These are phyloP conservation scores for Helicoverpa zea DNA, from an alignment of 1,140 invertebrate species.

Conservation along the genomic window DNA sequence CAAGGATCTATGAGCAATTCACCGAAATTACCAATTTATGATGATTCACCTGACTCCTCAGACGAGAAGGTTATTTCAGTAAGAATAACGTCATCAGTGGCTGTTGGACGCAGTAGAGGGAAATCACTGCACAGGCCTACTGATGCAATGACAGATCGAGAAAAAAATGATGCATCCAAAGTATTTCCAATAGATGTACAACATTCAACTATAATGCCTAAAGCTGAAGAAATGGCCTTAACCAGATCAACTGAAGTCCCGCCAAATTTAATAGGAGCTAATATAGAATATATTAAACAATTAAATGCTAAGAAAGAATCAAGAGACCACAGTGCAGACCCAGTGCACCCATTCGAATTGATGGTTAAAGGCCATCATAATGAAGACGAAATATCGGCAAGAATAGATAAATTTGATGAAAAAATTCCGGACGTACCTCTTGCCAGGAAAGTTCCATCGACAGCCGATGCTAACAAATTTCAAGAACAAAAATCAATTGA, in stretches of 20 bases:
- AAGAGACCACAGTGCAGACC: constrained; percentile 64
- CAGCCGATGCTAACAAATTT: constrained; percentile 37
- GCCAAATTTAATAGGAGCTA: constrained; percentile 72
- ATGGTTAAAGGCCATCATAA: constrained; percentile 40
- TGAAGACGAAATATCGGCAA: constrained; percentile 24
- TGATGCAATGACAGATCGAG: neutral
- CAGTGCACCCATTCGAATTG: constrained; percentile 64
- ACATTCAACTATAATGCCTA: neutral
- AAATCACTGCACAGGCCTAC: constrained; percentile 57
- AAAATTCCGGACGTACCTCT: constrained; percentile 41
- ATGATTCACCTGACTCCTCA: constrained; percentile 54
- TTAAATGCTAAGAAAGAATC: constrained; percentile 79
- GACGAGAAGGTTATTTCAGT: constrained; percentile 84
- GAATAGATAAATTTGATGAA: constrained; percentile 46
- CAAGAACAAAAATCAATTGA: constrained; percentile 6
- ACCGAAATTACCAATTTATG: constrained; percentile 70
- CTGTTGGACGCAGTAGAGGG: constrained; percentile 73
- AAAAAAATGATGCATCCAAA: constrained; percentile 13
- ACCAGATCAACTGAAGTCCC: constrained; percentile 60
- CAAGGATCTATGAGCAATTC: constrained; percentile 53
- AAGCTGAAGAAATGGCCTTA: constrained; percentile 52
- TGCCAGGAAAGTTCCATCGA: constrained; percentile 50
- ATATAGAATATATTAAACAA: constrained; percentile 81
- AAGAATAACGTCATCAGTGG: constrained; percentile 85
- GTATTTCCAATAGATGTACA: neutral